Evolutionary conservation across 2,797 vertebrate genomes (phyloP).

Genomic region (Balearica regulorum): DNA sequence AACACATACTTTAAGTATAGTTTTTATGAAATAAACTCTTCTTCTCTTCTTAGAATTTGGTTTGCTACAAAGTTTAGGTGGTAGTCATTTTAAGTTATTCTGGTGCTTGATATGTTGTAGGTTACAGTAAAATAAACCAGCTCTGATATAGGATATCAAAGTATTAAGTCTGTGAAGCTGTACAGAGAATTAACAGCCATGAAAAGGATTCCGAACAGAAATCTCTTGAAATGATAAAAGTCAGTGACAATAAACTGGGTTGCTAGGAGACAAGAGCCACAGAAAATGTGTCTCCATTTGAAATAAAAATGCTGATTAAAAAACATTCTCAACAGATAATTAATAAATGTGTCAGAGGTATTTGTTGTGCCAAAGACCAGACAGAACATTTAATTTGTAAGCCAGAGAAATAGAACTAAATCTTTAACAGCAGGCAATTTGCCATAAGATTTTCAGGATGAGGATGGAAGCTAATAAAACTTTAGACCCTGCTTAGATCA

Average conservation of each 20-base stretch:
- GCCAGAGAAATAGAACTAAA: neutral
- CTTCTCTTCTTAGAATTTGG: neutral
- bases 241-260: neutral
- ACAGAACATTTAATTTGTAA: neutral
- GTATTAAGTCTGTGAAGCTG: neutral
- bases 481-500: neutral
- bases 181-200: neutral
- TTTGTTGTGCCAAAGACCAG: neutral
- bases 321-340: neutral
- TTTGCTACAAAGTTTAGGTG: neutral
- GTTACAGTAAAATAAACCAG: neutral
- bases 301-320: conserved; percentile 19
- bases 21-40: neutral
- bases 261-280: conserved; percentile 20
- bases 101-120: neutral
- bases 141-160: neutral
- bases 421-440: neutral
- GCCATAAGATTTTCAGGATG: neutral
- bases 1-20: neutral
- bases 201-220: neutral
- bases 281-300: neutral
- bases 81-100: neutral
- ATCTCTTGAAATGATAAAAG: neutral
- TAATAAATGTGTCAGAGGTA: neutral
- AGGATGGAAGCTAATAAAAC: neutral